A percentile compares a stretch with the other conserved stretches of the same genome.
Evolutionary conservation across 2,113 vertebrate species (phyloP).

Genomic region (Hippocampus comes): DNA sequence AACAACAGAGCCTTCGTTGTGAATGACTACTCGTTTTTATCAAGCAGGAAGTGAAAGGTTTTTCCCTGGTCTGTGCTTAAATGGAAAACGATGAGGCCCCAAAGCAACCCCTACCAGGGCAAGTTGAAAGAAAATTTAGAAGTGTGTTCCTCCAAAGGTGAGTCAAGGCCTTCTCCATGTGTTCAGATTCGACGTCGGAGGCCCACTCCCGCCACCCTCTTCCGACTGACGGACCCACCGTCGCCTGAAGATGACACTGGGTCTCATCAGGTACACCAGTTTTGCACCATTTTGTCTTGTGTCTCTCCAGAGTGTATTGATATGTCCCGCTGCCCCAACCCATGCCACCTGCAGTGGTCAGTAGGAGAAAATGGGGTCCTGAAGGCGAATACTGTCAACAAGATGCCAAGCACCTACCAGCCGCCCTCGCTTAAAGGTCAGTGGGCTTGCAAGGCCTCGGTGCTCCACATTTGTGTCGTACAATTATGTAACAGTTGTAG

Average conservation of each 20-base stretch:
- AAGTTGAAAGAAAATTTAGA: no score
- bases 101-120: no score
- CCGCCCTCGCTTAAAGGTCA: constrained; percentile 90
- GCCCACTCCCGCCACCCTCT: constrained; percentile 88
- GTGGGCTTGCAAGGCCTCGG: neutral
- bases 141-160: neutral
- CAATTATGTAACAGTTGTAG: constrained; percentile 17
- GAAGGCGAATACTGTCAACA: constrained; percentile 81
- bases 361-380: constrained; percentile 81
- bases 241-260: constrained; percentile 77
- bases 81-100: no score
- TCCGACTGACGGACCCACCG: constrained; percentile 82
- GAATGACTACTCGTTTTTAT: neutral
- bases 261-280: constrained; percentile 53
- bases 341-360: constrained; percentile 71
- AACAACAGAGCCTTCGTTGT: neutral
- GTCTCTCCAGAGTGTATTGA: neutral
- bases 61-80: no score
- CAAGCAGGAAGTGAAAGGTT: neutral
- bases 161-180: neutral
- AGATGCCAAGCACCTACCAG: constrained; percentile 76
- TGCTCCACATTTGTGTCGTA: neutral
- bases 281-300: neutral
- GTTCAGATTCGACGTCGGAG: constrained; percentile 84
- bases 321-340: neutral